phyloP scores from a whole-genome alignment of 2,888 invertebrate genomes.

The Charanyca ferruginea region DNA sequence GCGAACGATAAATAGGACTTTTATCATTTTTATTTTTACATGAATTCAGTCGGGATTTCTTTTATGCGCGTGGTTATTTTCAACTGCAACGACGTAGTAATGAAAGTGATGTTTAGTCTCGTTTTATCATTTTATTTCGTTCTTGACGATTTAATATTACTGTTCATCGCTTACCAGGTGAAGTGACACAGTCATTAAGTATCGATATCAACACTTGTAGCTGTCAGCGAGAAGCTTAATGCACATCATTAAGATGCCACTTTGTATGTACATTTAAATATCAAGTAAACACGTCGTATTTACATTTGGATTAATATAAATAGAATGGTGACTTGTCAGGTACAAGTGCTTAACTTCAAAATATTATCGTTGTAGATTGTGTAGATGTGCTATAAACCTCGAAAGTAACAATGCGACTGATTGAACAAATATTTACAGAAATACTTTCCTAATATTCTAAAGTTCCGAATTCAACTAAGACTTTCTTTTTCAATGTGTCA shows the following conservation, averaged over 20 bases:
- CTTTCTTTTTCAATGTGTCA: constrained; percentile 55
- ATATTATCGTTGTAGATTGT: constrained; percentile 43
- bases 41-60: constrained; percentile 76
- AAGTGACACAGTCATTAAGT: constrained; percentile 68
- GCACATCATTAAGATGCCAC: constrained; percentile 67
- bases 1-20: constrained; percentile 68
- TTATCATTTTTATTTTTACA: constrained; percentile 73
- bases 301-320: constrained; percentile 59
- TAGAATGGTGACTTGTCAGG: constrained; percentile 55
- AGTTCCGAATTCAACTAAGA: constrained; percentile 24
- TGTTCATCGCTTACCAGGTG: constrained; percentile 58
- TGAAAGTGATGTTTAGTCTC: constrained; percentile 69
- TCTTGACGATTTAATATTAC: constrained; percentile 65
- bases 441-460: constrained; percentile 32
- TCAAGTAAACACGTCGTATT: constrained; percentile 55
- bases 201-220: constrained; percentile 68
- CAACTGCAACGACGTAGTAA: constrained; percentile 73
- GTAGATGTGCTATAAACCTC: constrained; percentile 13
- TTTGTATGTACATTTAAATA: constrained; percentile 51
- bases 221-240: constrained; percentile 71
- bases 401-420: constrained; percentile 45
- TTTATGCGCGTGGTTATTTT: constrained; percentile 78
- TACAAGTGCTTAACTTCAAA: constrained; percentile 9
- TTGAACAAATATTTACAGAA: constrained; percentile 45
- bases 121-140: constrained; percentile 63